These are phyloP conservation scores for Phaethornis superciliosus DNA, from an alignment of 2,113 vertebrate genomes.

Conservation along the genomic window DNA sequence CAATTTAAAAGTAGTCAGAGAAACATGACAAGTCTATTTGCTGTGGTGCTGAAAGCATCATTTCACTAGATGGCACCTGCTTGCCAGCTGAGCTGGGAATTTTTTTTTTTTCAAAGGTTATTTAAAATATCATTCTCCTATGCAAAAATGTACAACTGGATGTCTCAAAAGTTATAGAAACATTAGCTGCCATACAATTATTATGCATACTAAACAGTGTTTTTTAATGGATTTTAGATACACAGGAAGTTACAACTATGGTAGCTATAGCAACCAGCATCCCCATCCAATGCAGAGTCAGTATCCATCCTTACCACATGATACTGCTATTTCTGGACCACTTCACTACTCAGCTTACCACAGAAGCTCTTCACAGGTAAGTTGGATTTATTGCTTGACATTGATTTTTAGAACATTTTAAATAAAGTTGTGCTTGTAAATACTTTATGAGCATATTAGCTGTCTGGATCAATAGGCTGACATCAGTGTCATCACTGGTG, in stretches of 20 bases:
- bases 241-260: constrained; percentile 95
- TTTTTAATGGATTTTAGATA: constrained; percentile 79
- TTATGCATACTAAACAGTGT: not conserved
- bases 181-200: not conserved
- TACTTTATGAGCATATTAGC: not conserved
- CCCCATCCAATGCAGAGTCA: constrained; percentile 94
- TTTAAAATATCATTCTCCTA: not conserved
- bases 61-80: not conserved
- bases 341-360: constrained; percentile 96
- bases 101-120: not conserved
- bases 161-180: not conserved
- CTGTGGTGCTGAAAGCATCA: not conserved
- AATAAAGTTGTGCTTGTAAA: not conserved
- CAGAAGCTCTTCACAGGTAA: constrained; percentile 93
- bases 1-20: not conserved
- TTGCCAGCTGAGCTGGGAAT: not conserved
- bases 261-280: constrained; percentile 95
- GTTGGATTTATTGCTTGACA: constrained; percentile 19
- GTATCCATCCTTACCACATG: constrained; percentile 91
- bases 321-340: constrained; percentile 87
- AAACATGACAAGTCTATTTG: not conserved
- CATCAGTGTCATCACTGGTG: not conserved
- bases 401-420: not conserved
- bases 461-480: not conserved
- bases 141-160: not conserved